Conservation (phyloP, 2,113 vertebrate species). For the Rhynchomys soricoides region DNA sequence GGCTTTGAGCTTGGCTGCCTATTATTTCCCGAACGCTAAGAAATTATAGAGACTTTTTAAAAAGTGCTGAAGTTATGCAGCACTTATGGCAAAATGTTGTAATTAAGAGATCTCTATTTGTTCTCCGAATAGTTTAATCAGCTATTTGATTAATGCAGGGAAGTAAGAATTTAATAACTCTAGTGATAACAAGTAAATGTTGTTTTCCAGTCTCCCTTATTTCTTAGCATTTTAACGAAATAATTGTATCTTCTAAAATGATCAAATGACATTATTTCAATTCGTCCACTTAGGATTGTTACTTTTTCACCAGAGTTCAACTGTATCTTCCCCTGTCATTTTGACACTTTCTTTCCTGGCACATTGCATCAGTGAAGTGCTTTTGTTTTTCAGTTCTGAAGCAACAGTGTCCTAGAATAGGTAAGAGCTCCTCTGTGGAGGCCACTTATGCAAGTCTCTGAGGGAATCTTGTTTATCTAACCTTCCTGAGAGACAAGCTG, state of each 20-base stretch:
- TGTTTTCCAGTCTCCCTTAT: background rate
- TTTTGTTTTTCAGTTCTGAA: constrained; percentile 38
- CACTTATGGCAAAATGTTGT: background rate
- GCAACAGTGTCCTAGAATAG: background rate
- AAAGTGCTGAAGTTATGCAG: background rate
- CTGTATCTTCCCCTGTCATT: background rate
- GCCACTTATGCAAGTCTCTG: background rate
- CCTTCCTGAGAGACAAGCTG: background rate
- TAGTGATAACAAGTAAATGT: background rate
- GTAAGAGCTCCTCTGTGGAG: background rate
- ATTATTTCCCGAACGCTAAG: background rate
- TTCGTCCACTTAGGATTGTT: background rate
- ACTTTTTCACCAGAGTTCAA: background rate
- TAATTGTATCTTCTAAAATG: constrained; percentile 6
- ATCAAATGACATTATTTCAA: background rate
- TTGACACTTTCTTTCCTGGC: background rate
- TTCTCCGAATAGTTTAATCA: background rate
- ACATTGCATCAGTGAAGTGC: background rate
- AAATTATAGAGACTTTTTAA: background rate
- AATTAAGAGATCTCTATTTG: background rate
- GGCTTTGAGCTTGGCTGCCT: background rate
- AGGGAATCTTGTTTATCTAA: background rate
- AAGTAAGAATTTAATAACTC: constrained; percentile 7
- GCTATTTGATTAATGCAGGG: background rate
- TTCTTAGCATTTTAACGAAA: background rate